Conservation (phyloP, 2,888 invertebrate genomes). For the Idaea aversata region DNA sequence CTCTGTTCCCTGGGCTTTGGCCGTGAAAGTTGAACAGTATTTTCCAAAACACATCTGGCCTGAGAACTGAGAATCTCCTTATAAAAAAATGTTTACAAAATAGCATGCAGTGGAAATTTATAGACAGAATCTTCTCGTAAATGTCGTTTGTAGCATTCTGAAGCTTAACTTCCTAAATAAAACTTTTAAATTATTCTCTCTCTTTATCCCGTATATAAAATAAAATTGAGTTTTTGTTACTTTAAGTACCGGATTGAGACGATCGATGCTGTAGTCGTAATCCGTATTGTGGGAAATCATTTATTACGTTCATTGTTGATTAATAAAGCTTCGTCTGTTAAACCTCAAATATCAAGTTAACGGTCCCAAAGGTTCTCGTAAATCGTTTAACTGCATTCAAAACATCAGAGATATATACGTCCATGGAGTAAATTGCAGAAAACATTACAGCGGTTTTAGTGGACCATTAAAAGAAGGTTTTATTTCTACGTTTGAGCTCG, state of each 20-base stretch:
- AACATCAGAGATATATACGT: conserved; percentile 17
- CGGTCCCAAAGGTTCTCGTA: conserved; percentile 2
- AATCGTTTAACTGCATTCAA: conserved; percentile 11
- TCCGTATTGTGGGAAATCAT: conserved; percentile 1
- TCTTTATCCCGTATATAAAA: not conserved
- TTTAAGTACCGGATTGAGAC: not conserved
- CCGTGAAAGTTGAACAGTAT: not conserved
- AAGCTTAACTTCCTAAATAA: not conserved
- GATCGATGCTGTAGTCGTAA: not conserved
- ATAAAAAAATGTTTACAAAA: not conserved
- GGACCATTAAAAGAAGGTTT: conserved; percentile 32
- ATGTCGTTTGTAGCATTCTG: not conserved
- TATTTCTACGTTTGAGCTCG: conserved; percentile 27
- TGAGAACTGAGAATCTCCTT: not conserved
- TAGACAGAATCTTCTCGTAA: not conserved
- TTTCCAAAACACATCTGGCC: not conserved
- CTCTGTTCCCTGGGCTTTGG: not conserved
- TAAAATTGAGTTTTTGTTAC: not conserved
- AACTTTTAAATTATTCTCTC: not conserved
- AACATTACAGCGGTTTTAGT: conserved; percentile 21
- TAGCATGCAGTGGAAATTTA: not conserved
- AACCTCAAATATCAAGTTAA: conserved; percentile 4
- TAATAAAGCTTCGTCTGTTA: not conserved
- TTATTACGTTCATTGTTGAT: not conserved
- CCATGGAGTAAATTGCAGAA: conserved; percentile 20